These are phyloP conservation scores for Hypsibius dujardini DNA, from an alignment of 1,140 invertebrate genomes.

Conservation along the genomic window DNA sequence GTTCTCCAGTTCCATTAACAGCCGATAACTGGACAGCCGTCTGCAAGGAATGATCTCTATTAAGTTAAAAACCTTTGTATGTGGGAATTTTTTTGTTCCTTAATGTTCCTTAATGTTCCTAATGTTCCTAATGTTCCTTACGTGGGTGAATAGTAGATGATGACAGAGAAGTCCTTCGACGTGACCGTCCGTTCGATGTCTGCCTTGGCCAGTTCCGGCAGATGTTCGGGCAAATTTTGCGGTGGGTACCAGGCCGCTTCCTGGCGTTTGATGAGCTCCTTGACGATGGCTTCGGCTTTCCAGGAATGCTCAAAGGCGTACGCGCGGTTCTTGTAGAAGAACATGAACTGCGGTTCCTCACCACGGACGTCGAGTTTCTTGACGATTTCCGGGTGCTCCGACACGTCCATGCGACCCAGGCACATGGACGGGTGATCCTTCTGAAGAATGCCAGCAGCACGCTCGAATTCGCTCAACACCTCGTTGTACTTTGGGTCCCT, in stretches of 20 bases:
- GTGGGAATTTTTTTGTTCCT: too few relatives aligned
- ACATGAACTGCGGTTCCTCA: conserved; percentile 16
- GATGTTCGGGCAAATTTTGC: conserved; percentile 13
- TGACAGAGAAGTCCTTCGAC: neutral
- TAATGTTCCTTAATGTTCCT: too few relatives aligned
- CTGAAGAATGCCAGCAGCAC: neutral
- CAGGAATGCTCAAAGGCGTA: conserved; percentile 8
- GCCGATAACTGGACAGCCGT: neutral
- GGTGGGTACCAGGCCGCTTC: conserved; percentile 15
- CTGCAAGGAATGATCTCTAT: neutral
- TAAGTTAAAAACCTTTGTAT: too few relatives aligned
- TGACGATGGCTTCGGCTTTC: conserved; percentile 11
- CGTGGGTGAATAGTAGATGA: conserved; percentile 1
- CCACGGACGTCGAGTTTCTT: conserved; percentile 4
- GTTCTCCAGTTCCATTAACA: conserved; percentile 14
- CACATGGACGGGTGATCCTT: conserved; percentile 7
- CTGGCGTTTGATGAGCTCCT: conserved; percentile 15
- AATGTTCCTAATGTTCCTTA: neutral
- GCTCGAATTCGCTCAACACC: neutral
- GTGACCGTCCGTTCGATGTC: conserved; percentile 1
- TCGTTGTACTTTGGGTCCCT: conserved; percentile 12
- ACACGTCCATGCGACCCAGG: conserved; percentile 13
- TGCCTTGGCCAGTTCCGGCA: neutral
- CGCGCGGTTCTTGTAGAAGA: conserved; percentile 14
- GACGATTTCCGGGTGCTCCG: conserved; percentile 9